phyloP scores from a whole-genome alignment of 2,113 vertebrate genomes.

The Orycteropus afer region DNA sequence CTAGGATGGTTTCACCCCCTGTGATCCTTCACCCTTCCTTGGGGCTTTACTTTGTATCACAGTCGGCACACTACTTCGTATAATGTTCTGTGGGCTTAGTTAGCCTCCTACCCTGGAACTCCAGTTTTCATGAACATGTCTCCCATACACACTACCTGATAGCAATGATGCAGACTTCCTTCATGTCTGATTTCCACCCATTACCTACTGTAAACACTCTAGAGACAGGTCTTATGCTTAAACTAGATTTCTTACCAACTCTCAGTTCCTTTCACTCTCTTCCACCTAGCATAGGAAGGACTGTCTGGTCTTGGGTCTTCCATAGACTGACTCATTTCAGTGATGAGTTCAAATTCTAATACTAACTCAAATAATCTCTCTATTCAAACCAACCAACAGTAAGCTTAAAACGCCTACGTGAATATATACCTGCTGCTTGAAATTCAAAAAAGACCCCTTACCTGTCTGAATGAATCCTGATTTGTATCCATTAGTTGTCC shows the following conservation, averaged over 20 bases:
- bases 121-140: background rate
- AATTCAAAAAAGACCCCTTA: constrained; percentile 78
- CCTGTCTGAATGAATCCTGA: constrained; percentile 94
- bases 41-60: background rate
- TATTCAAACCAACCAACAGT: background rate
- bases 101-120: background rate
- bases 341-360: constrained; percentile 6
- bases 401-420: constrained; percentile 22
- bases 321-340: background rate
- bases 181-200: background rate
- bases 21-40: background rate
- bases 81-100: background rate
- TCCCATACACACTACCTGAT: background rate
- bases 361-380: background rate
- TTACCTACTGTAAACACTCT: background rate
- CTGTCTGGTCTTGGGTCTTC: background rate
- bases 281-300: background rate
- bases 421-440: background rate
- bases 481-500: constrained; percentile 93
- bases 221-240: background rate
- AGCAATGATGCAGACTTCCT: background rate
- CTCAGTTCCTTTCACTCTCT: background rate
- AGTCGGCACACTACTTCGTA: background rate
- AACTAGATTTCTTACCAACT: background rate
- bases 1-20: background rate